Conservation (phyloP, 2,888 invertebrate species). For the Cantharis flavilabris region DNA sequence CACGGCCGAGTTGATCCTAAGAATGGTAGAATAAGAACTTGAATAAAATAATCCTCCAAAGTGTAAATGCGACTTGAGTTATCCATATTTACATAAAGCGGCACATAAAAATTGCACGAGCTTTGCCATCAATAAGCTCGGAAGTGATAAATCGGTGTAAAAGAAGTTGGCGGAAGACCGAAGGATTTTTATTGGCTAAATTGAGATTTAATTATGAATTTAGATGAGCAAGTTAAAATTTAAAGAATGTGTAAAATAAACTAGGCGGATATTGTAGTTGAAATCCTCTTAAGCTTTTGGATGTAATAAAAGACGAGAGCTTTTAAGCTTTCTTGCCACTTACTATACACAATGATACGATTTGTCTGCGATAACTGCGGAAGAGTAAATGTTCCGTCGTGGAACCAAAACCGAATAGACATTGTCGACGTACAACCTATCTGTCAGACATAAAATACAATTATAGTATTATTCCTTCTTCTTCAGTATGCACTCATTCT, state of each 20-base stretch:
- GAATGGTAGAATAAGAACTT: slow-evolving; percentile 36
- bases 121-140: not conserved
- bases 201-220: not conserved
- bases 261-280: not conserved
- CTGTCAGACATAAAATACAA: slow-evolving; percentile 32
- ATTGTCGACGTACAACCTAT: slow-evolving; percentile 27
- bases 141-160: not conserved
- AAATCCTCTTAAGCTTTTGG: slow-evolving; percentile 2
- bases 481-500: slow-evolving; percentile 23
- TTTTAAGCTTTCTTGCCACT: slow-evolving; percentile 23
- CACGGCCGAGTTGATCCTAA: slow-evolving; percentile 44
- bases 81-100: slow-evolving; percentile 26
- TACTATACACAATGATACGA: slow-evolving; percentile 10
- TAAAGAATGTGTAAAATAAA: slow-evolving; percentile 1
- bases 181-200: not conserved
- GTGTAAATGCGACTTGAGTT: slow-evolving; percentile 28
- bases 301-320: slow-evolving; percentile 1
- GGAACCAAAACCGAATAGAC: slow-evolving; percentile 28
- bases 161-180: not conserved
- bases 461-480: slow-evolving; percentile 32
- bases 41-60: slow-evolving; percentile 39
- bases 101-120: slow-evolving; percentile 10
- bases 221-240: not conserved
- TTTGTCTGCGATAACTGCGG: slow-evolving; percentile 23
- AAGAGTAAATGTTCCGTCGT: slow-evolving; percentile 33